phyloP scores from a whole-genome alignment of 2,888 invertebrate genomes.

The Drosophila dives region DNA sequence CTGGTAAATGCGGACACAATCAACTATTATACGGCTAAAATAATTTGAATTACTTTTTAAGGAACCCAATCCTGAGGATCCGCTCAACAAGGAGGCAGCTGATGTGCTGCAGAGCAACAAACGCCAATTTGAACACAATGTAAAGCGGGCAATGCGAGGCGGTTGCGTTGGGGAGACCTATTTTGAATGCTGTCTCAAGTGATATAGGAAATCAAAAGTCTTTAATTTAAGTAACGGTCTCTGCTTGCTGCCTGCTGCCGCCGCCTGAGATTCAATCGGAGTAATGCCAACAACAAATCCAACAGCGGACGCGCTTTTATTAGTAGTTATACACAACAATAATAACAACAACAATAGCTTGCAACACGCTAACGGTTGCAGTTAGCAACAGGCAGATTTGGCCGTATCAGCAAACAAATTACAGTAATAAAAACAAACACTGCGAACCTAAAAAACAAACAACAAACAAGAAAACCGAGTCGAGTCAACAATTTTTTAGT shows the following conservation, averaged over 20 bases:
- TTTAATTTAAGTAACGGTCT: constrained; percentile 84
- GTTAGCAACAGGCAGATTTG: constrained; percentile 24
- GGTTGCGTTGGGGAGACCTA: constrained; percentile 97
- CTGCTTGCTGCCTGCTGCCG: constrained; percentile 76
- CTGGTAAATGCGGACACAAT: constrained; percentile 87
- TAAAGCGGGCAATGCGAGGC: constrained; percentile 97
- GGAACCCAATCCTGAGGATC: constrained; percentile 99
- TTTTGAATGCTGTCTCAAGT: constrained; percentile 98
- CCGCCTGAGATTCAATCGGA: constrained; percentile 42
- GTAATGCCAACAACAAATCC: constrained; percentile 36
- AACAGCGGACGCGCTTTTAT: constrained; percentile 82
- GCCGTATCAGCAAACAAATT: constrained; percentile 52
- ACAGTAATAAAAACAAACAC: constrained; percentile 68
- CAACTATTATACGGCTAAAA: not conserved
- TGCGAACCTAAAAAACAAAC: constrained; percentile 38
- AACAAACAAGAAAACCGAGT: constrained; percentile 2
- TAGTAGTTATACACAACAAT: constrained; percentile 78
- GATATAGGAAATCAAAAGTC: constrained; percentile 86
- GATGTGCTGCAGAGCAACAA: constrained; percentile 98
- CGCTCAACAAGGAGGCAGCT: constrained; percentile 98
- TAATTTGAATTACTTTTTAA: constrained; percentile 79
- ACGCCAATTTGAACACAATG: constrained; percentile 97
- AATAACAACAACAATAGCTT: constrained; percentile 25
- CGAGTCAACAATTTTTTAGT: constrained; percentile 52
- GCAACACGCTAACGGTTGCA: constrained; percentile 13